Conservation (phyloP, 2,888 invertebrate species). For the Heliconius erato region DNA sequence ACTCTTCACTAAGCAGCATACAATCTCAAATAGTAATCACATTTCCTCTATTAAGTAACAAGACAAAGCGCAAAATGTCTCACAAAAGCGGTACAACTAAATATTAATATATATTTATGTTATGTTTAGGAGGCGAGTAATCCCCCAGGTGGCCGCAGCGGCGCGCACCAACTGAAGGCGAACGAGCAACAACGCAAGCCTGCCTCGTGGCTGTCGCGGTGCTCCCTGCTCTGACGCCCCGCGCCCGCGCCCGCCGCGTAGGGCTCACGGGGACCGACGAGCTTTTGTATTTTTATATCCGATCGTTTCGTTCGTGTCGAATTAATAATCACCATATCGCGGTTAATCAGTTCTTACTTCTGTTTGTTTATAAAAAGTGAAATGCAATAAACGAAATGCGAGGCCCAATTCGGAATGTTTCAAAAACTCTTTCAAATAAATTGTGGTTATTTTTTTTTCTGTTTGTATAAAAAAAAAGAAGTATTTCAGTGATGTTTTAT, state of each 20-base stretch:
- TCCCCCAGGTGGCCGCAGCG: constrained; percentile 90
- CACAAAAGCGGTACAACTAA: too few relatives aligned
- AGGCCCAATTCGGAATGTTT: constrained; percentile 42
- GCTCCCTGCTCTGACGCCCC: constrained; percentile 93
- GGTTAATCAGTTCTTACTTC: constrained; percentile 38
- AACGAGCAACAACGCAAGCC: constrained; percentile 93
- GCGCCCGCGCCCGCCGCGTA: constrained; percentile 52
- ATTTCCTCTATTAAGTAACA: too few relatives aligned
- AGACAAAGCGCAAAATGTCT: too few relatives aligned
- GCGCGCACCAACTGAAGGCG: constrained; percentile 91
- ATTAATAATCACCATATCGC: constrained; percentile 42
- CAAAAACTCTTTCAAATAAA: constrained; percentile 69
- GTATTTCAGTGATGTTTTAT: constrained; percentile 66
- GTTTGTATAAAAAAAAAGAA: constrained; percentile 67
- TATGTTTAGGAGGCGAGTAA: constrained; percentile 92
- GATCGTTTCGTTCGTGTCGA: constrained; percentile 61
- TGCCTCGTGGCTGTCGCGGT: constrained; percentile 94
- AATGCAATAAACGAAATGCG: constrained; percentile 39
- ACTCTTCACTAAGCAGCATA: too few relatives aligned
- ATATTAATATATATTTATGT: background rate
- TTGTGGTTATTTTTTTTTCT: constrained; percentile 64
- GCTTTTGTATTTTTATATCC: constrained; percentile 86
- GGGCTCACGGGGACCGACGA: constrained; percentile 71
- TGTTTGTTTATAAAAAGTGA: constrained; percentile 43
- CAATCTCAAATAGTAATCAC: too few relatives aligned